Base-by-base conservation (phyloP, 2,797 vertebrate species). In the Margarornis squamiger region DNA sequence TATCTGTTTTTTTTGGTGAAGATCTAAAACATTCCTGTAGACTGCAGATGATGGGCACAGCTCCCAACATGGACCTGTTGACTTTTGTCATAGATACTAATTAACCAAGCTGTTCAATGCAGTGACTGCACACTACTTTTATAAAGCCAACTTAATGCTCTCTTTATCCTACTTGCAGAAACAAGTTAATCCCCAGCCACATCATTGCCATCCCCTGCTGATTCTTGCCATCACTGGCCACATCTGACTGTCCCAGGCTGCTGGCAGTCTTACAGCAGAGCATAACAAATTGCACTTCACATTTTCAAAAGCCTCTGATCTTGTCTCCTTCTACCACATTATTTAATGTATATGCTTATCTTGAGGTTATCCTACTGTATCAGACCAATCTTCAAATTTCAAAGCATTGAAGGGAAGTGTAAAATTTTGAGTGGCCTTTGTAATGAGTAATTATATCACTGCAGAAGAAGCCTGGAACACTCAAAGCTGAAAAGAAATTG, bases 121-220 rank as follows among this genome's bases (percentile, higher is more conserved):
- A 63, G 49, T 45, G 38, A 67, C 30, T 49, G 46, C 24, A n/a
- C 1, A 2, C 58, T 65, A 63, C 57, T 82, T 90, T 86, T 49
- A 59, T 30, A 66, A 81, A 63, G 34, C 15, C 59, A 78, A 4
- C 24, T 39, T 72, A 68, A 46, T 49, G 20, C 52, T 68, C 58
- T 86, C 68, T 90, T 65, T 45, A 91, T 91, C 58, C 90, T 70
- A 17, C 55, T 46, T 68, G 68, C 43, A 81, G 43, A 78, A 36
- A 58, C 59, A 88, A 76, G 12, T 51, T 48, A 72, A 82, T 34
- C 36, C 45, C 39, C 30, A 62, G 71, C n/a, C 55, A 27, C 7
- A 2, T 32, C 48, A 55, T 3, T 65, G 41, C 45, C 77, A 67
- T 18, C 36, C 63, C 34, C 29, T 27, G 36, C 65, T 82, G 38